Base-by-base conservation (phyloP, 2,888 invertebrate species). In the Rhaphigaster nebulosa region DNA sequence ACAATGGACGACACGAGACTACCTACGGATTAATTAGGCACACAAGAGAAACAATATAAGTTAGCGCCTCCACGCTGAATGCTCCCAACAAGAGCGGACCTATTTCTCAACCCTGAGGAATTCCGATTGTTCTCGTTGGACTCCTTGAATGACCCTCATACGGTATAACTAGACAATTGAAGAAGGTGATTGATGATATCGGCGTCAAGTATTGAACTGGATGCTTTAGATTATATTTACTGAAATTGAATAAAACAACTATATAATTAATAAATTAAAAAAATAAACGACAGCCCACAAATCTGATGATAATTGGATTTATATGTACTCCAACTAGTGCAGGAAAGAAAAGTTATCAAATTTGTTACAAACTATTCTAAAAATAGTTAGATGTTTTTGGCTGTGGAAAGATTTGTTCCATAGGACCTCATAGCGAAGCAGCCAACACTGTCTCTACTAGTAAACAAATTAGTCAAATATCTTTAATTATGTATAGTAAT, bases 21-120 rank as follows among this genome's bases (percentile, higher is more conserved):
- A 8, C 70, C 38, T 76, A 34, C 34, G 70, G 34, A 76, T 76
- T 76, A 76, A 76, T 76, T 76, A 76, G 70, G 20, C 6, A 29
- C 29, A 29, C 15, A n/a, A 8, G 70, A 76, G 70, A 76, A n/a
- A 76, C 70, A 76, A 76, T 76, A 76, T 38, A 34, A 38, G 15
- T 76, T 38, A 34, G 70, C 70, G 70, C 65, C 29, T 34, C 70
- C 70, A 23, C 34, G 34, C 70, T 76, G 20, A 76, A 38, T 76
- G 70, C 70, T 38, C 38, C 38, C 18, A 76, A 76, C 70, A 76
- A 76, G 70, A 76, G 10, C 8, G 70, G 70, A 76, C 70, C 70
- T 38, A 76, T 76, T 76, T 76, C 70, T 76, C 34, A 34, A 76
- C 70, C 70, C 70, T 38, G 70, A 76, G 70, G 70, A 76, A 76